Evolutionary conservation across 2,888 invertebrate genomes (phyloP).

Genomic region (Patella ulyssiponensis): DNA sequence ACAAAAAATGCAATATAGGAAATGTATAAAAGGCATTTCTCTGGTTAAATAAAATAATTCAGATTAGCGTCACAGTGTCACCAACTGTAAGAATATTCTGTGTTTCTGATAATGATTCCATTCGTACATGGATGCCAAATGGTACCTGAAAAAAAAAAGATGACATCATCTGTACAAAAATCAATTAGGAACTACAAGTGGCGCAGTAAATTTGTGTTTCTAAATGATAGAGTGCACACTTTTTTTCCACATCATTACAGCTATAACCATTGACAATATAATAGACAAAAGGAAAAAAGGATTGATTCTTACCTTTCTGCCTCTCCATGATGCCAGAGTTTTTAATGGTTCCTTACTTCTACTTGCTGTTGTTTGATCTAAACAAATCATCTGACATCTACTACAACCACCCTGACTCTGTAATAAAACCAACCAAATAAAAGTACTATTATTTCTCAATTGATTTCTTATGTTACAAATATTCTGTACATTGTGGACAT

Average conservation of each 20-base stretch:
- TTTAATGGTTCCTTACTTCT: slow-evolving; percentile 73
- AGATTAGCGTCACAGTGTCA: not conserved
- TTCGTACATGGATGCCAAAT: slow-evolving; percentile 47
- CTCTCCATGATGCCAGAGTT: slow-evolving; percentile 59
- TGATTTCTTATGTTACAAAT: no score
- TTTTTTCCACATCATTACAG: no score
- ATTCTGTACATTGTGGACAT: no score
- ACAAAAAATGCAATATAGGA: no score
- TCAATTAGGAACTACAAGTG: not conserved
- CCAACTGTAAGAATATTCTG: not conserved
- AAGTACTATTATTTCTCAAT: not conserved
- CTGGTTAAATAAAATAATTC: no score
- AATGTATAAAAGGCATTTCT: no score
- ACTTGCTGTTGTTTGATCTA: slow-evolving; percentile 87
- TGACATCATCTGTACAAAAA: not conserved
- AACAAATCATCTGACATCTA: slow-evolving; percentile 96
- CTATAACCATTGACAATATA: no score
- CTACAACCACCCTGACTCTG: slow-evolving; percentile 87
- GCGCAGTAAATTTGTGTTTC: not conserved
- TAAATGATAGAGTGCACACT: no score
- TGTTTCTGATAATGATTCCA: not conserved
- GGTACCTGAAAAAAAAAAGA: slow-evolving; percentile 42
- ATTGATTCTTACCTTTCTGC: slow-evolving; percentile 51
- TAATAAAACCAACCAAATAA: slow-evolving; percentile 12
- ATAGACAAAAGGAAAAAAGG: no score